phyloP scores from a whole-genome alignment of 2,888 invertebrate species.

The Ectropis crepuscularia region DNA sequence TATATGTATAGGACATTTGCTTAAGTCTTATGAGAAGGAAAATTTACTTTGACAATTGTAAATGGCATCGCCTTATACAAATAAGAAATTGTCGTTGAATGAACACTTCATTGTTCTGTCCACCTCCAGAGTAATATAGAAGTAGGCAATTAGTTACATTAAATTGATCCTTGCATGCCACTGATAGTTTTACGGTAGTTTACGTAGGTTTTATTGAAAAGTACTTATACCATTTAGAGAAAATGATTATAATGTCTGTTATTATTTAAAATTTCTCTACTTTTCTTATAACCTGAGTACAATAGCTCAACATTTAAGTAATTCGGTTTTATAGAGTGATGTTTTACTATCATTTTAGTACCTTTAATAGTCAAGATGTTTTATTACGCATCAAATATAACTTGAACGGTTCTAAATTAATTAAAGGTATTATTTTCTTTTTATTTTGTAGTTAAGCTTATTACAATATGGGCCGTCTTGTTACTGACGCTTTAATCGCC shows the following conservation, averaged over 20 bases:
- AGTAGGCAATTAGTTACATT: constrained; percentile 25
- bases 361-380: too few relatives aligned
- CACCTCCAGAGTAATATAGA: constrained; percentile 33
- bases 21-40: constrained; percentile 30
- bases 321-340: too few relatives aligned
- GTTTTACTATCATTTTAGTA: too few relatives aligned
- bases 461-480: constrained; percentile 34
- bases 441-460: constrained; percentile 30
- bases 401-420: not conserved
- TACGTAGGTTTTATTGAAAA: not conserved
- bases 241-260: too few relatives aligned
- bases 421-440: constrained; percentile 2
- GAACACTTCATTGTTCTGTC: constrained; percentile 29
- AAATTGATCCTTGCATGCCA: constrained; percentile 10
- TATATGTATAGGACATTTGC: constrained; percentile 32
- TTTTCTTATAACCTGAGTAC: too few relatives aligned
- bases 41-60: constrained; percentile 39
- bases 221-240: too few relatives aligned
- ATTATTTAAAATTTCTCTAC: too few relatives aligned
- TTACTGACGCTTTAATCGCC: constrained; percentile 30
- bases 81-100: constrained; percentile 23
- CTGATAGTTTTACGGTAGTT: constrained; percentile 1
- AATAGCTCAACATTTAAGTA: too few relatives aligned
- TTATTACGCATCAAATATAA: not conserved
- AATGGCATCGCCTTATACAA: constrained; percentile 36